These are phyloP conservation scores for Tenthredo amoena DNA, from an alignment of 2,888 invertebrate species.

Conservation along the genomic window DNA sequence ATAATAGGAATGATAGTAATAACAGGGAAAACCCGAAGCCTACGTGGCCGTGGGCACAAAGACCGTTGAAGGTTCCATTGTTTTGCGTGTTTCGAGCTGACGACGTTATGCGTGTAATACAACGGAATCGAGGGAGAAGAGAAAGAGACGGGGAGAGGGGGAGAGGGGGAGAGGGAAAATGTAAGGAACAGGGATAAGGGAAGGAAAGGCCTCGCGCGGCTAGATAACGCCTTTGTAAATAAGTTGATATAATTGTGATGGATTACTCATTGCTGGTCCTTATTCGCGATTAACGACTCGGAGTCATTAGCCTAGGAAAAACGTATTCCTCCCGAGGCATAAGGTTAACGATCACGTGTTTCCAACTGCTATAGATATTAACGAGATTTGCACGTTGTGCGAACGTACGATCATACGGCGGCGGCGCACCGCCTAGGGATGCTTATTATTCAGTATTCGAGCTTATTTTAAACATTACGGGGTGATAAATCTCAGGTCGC, in stretches of 20 bases:
- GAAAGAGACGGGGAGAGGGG: too few relatives aligned
- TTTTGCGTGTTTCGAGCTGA: conserved; percentile 38
- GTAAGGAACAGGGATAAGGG: neutral
- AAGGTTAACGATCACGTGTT: conserved; percentile 27
- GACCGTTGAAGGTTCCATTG: conserved; percentile 12
- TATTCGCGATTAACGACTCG: neutral
- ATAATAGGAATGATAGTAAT: conserved; percentile 23
- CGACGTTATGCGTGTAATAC: conserved; percentile 4
- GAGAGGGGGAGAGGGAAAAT: neutral
- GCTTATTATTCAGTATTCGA: conserved; percentile 10
- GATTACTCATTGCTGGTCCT: conserved; percentile 27
- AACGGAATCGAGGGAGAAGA: neutral
- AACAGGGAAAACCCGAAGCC: conserved; percentile 35
- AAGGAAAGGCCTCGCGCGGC: neutral
- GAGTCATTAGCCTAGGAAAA: neutral
- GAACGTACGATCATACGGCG: neutral
- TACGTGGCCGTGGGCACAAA: conserved; percentile 33
- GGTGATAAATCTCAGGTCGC: neutral
- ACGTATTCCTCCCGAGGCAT: neutral
- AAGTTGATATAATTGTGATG: conserved; percentile 36
- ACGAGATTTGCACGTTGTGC: neutral
- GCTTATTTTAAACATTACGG: conserved; percentile 5
- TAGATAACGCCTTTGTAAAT: neutral
- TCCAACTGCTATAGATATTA: neutral
- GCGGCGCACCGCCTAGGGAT: neutral